Evolutionary conservation across 2,113 vertebrate species (phyloP).

Genomic region (Chrysemys picta): DNA sequence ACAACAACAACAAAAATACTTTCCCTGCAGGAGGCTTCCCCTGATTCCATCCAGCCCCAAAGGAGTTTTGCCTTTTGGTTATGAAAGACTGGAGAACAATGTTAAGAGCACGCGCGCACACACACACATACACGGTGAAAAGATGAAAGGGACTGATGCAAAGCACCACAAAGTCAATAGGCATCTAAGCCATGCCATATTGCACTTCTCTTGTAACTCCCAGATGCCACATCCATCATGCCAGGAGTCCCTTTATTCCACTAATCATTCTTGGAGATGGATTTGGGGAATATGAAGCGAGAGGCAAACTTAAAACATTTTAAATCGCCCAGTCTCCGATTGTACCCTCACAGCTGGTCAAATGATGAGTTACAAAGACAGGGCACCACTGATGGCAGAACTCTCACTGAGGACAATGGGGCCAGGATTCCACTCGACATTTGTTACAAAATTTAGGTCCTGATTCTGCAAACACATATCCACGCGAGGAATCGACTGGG

Average conservation of each 20-base stretch:
- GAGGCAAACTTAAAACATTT: rapidly evolving
- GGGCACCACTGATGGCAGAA: neutral
- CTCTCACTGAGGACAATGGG: neutral
- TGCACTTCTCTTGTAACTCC: neutral
- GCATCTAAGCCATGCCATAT: neutral
- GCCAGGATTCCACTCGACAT: neutral
- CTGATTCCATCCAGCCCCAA: neutral
- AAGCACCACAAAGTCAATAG: rapidly evolving
- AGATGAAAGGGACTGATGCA: neutral
- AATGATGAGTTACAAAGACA: neutral
- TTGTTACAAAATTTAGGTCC: slow-evolving; percentile 19
- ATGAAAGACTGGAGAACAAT: neutral
- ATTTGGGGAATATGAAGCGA: neutral
- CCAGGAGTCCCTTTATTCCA: neutral
- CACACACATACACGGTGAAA: neutral
- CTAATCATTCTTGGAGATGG: rapidly evolving
- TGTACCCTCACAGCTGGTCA: neutral
- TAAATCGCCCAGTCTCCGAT: neutral
- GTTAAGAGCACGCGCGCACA: neutral
- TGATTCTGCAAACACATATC: neutral
- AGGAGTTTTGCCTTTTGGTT: neutral
- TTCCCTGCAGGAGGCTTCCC: neutral
- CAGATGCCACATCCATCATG: neutral
- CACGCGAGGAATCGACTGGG: neutral
- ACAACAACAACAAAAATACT: slow-evolving; percentile 23